phyloP scores from a whole-genome alignment of 1,140 invertebrate species.

The Drosophila kohkoa region DNA sequence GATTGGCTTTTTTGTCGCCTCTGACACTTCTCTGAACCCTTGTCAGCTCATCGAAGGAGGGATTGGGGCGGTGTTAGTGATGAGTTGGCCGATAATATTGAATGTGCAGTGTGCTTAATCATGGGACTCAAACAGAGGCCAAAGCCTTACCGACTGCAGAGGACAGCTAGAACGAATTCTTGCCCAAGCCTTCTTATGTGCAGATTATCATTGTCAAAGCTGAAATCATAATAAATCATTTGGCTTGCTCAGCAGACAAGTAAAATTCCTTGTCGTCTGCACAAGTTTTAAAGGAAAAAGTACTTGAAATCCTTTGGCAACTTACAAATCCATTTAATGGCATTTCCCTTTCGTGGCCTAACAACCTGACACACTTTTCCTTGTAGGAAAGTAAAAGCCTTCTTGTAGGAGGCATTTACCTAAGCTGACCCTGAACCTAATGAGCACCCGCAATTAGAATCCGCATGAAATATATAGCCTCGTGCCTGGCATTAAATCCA shows the following conservation, averaged over 20 bases:
- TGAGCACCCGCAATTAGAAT: conserved; percentile 35
- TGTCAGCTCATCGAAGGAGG: conserved; percentile 16
- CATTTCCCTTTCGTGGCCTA: not conserved
- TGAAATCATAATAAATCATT: conserved; percentile 52
- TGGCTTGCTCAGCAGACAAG: conserved; percentile 1
- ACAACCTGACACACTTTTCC: not conserved
- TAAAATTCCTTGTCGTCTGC: not conserved
- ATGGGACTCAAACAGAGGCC: conserved; percentile 6
- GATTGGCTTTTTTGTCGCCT: conserved; percentile 49
- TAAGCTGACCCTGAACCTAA: conserved; percentile 20
- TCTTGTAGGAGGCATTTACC: not conserved
- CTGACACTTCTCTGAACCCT: conserved; percentile 34
- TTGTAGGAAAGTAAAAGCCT: no score
- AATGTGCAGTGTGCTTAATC: conserved; percentile 41
- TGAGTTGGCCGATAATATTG: conserved; percentile 45
- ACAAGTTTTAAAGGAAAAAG: not conserved
- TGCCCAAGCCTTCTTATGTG: conserved; percentile 24
- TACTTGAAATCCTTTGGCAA: conserved; percentile 5
- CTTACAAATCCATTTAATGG: not conserved
- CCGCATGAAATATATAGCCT: conserved; percentile 17
- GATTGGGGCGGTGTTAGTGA: conserved; percentile 3
- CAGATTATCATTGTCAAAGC: conserved; percentile 44
- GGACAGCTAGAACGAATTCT: conserved; percentile 26
- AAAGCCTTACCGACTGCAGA: conserved; percentile 11
- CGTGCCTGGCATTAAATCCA: conserved; percentile 10